phyloP scores from a whole-genome alignment of 2,113 vertebrate genomes.

The Planiliza haematocheilus region DNA sequence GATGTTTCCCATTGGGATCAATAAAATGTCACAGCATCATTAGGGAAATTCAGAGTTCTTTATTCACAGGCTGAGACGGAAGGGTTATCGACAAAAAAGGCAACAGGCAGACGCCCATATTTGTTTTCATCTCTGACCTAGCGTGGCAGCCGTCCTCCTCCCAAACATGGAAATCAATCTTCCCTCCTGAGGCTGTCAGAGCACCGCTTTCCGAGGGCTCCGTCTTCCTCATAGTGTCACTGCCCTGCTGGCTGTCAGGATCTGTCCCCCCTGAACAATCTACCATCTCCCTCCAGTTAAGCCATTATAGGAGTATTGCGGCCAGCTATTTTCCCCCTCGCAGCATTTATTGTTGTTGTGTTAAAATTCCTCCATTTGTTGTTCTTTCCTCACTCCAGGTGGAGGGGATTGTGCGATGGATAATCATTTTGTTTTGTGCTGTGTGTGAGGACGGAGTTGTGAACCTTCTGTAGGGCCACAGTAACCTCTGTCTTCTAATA shows the following conservation, averaged over 20 bases:
- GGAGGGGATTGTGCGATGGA: background rate
- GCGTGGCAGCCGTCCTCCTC: conserved; percentile 23
- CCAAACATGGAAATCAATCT: conserved; percentile 19
- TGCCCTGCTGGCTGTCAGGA: conserved; percentile 40
- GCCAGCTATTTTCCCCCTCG: background rate
- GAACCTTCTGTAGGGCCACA: conserved; percentile 17
- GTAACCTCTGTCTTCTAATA: conserved; percentile 50
- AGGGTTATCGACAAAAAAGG: background rate
- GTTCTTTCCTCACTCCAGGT: background rate
- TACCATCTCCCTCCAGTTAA: conserved; percentile 15
- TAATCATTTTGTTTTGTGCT: conserved; percentile 3
- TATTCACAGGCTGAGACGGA: too few relatives aligned
- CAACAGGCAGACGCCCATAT: conserved; percentile 14
- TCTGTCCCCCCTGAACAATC: conserved; percentile 32
- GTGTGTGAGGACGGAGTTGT: conserved; percentile 11
- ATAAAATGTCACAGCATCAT: background rate
- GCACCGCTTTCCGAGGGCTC: conserved; percentile 11
- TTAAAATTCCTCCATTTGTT: background rate
- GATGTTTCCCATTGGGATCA: background rate
- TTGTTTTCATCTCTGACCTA: conserved; percentile 33
- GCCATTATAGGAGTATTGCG: conserved; percentile 19
- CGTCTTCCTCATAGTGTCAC: conserved; percentile 29
- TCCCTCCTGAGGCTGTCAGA: conserved; percentile 34
- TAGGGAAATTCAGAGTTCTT: too few relatives aligned
- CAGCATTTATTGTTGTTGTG: too few relatives aligned